Percentiles rank a stretch among this genome's conserved stretches.
These are phyloP conservation scores for Poecile montanus DNA, from an alignment of 2,797 vertebrate species.

Conservation along the genomic window DNA sequence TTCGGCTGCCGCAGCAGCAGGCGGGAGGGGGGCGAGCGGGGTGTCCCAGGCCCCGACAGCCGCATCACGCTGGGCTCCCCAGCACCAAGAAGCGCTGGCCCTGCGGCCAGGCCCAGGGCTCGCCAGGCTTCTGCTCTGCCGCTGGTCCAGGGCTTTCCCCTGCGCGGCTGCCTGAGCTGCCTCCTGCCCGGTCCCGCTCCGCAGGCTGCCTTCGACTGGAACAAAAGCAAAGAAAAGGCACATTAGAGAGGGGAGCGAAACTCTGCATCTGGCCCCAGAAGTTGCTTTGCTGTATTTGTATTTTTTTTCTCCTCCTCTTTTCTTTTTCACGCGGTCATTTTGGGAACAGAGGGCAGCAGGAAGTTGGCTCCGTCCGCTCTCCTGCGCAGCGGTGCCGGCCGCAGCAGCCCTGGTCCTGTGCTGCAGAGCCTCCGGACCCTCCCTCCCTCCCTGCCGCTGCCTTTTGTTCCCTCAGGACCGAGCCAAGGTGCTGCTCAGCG, in stretches of 20 bases:
- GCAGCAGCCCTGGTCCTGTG: constrained; percentile 57
- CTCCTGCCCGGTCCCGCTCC: not conserved
- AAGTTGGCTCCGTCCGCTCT: constrained; percentile 56
- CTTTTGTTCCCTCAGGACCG: constrained; percentile 79
- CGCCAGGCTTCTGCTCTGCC: not conserved
- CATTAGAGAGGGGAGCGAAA: not conserved
- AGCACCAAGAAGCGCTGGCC: not conserved
- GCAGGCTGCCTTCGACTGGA: constrained; percentile 7
- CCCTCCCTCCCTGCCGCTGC: constrained; percentile 44
- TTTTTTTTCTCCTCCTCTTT: not conserved
- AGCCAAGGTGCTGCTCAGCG: constrained; percentile 74
- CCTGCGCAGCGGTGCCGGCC: constrained; percentile 27
- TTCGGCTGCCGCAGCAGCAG: constrained; percentile 65
- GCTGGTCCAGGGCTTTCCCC: not conserved
- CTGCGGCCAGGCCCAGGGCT: not conserved
- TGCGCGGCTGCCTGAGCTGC: not conserved
- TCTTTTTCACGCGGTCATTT: constrained; percentile 1
- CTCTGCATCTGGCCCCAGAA: not conserved
- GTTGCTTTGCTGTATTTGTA: constrained; percentile 27
- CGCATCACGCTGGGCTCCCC: not conserved
- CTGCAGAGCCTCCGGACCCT: constrained; percentile 50
- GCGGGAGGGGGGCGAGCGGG: not conserved
- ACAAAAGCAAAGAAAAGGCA: constrained; percentile 39
- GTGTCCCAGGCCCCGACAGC: not conserved
- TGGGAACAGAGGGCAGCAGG: constrained; percentile 54